A percentile compares a stretch with the other conserved stretches of the same genome.
Conservation (phyloP, 2,888 invertebrate genomes). For the Schizotus pectinicornis region DNA sequence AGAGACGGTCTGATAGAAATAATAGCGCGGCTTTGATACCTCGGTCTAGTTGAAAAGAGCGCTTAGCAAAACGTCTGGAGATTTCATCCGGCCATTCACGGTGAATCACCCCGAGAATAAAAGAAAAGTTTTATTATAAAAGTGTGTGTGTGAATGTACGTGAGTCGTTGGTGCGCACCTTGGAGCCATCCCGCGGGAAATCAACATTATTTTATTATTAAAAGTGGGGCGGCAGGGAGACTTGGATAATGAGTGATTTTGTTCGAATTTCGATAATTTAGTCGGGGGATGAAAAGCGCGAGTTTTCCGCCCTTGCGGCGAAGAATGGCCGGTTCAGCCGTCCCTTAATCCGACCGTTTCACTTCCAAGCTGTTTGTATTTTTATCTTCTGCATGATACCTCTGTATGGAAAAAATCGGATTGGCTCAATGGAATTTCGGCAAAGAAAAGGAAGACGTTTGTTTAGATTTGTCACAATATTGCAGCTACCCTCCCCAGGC, state of each 20-base stretch:
- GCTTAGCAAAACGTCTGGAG: conserved; percentile 28
- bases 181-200: too few relatives aligned
- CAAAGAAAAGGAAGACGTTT: conserved; percentile 32
- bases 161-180: too few relatives aligned
- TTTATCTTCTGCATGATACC: conserved; percentile 36
- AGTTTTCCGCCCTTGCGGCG: conserved; percentile 28
- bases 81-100: conserved; percentile 26
- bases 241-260: too few relatives aligned
- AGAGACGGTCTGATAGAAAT: conserved; percentile 37
- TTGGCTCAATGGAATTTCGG: conserved; percentile 20
- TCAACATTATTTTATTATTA: too few relatives aligned
- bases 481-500: conserved; percentile 13
- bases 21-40: conserved; percentile 33
- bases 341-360: conserved; percentile 33
- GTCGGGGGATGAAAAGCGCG: conserved; percentile 33
- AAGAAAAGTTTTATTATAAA: conserved; percentile 16
- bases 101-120: conserved; percentile 11
- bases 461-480: conserved; percentile 39
- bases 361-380: conserved; percentile 31
- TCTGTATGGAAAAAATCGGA: conserved; percentile 34
- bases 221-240: too few relatives aligned
- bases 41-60: conserved; percentile 22
- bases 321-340: conserved; percentile 34
- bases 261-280: conserved; percentile 20
- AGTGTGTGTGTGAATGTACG: too few relatives aligned